Evolutionary conservation across 1,140 invertebrate species (phyloP).

Genomic region (Platyscapa corneri): DNA sequence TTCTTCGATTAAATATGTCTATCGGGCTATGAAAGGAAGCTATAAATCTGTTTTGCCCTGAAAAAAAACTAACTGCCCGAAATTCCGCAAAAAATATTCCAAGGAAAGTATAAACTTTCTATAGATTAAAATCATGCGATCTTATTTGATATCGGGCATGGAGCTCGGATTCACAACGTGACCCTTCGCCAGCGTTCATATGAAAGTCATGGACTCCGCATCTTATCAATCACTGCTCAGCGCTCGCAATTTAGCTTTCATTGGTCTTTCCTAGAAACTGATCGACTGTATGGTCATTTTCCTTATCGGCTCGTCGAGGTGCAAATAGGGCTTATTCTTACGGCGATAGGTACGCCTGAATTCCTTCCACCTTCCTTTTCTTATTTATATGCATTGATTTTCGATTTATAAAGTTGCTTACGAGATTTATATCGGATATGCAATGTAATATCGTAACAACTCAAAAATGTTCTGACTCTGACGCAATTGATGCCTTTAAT

Average conservation of each 20-base stretch:
- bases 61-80: background rate
- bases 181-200: background rate
- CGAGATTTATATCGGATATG: background rate
- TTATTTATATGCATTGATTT: conserved; percentile 26
- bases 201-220: background rate
- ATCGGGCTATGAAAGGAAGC: background rate
- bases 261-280: background rate
- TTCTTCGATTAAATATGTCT: background rate
- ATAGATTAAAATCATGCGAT: conserved; percentile 8
- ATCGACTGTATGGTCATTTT: conserved; percentile 21
- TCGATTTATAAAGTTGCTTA: background rate
- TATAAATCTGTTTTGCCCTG: background rate
- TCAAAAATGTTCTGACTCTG: background rate
- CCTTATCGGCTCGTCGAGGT: conserved; percentile 1
- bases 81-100: background rate
- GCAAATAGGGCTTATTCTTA: conserved; percentile 10
- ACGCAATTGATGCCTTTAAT: too few relatives aligned
- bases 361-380: background rate
- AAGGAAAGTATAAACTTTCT: background rate
- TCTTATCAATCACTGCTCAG: conserved; percentile 16
- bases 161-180: background rate
- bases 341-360: background rate
- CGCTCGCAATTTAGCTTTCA: conserved; percentile 10
- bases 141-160: background rate
- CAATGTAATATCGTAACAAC: background rate